Evolutionary conservation across 2,888 invertebrate species (phyloP), one percentile per base, ranked within the genome.

Genomic region (Campoletis raptor): DNA sequence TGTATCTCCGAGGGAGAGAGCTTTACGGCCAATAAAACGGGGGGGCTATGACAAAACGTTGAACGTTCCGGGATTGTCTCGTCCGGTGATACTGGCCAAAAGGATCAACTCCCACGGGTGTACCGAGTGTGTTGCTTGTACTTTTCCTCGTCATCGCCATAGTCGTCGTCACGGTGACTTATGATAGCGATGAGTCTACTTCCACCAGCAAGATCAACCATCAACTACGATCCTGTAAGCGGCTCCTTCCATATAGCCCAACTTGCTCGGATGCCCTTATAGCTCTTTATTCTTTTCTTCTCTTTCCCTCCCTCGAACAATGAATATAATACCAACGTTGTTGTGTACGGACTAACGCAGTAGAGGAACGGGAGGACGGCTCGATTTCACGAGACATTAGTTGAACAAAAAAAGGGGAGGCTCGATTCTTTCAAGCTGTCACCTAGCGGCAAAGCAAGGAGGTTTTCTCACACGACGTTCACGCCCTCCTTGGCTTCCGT

Each of bases 321-420:
- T 67, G 36, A 24, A 52, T 36, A 37, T 45, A 30, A 45, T 15
- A 52, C 78, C 36, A 64, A 54, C 48, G 21, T 52, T 15, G 57
- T 77, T 54, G 74, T 72, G 21, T 64, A 30, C 36, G 45, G 67
- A 67, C 21, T n/a, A 54, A 24, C 72, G 77, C 18, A 42, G 52
- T 7, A 77, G 70, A 64, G 66, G 48, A 57, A 85, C 74, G 37
- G 52, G 81, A 84, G 54, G 37, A 73, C 86, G 81, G 84, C 86
- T 86, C 86, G 84, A 86, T 86, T 86, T 86, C 86, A 86, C 86
- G 84, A 86, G 86, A 86, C 86, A 86, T 86, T 86, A 86, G 84
- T 79, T 74, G 79, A 82, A 85, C 74, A 79, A 87, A 87, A 87
- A 86, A 84, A 70, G 74, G 80, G 78, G 76, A 83, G 84, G 37